Evolutionary conservation across 1,140 invertebrate genomes (phyloP).

Genomic region (Bilobella aurantiaca): DNA sequence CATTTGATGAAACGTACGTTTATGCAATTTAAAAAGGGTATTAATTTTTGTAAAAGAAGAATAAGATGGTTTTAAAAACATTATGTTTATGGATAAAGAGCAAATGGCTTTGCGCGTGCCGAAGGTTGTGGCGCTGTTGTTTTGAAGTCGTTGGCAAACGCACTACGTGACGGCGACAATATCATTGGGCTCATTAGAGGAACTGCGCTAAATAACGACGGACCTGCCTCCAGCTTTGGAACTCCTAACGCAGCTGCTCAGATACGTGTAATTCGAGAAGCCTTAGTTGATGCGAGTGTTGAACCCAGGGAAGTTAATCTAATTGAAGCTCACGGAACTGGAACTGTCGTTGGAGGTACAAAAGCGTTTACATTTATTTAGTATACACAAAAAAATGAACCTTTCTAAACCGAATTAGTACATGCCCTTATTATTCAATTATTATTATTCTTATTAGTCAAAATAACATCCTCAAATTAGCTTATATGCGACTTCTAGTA

Average conservation of each 20-base stretch:
- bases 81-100: no score
- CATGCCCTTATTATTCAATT: background rate
- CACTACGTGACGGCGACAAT: conserved; percentile 10
- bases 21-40: background rate
- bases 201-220: conserved; percentile 14
- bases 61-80: background rate
- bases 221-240: conserved; percentile 11
- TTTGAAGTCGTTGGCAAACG: conserved; percentile 11
- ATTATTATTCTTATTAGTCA: no score
- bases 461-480: no score
- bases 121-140: conserved; percentile 16
- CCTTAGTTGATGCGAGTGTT: conserved; percentile 45
- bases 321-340: conserved; percentile 52
- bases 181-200: conserved; percentile 15
- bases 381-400: background rate
- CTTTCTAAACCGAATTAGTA: background rate
- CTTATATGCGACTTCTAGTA: no score
- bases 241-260: conserved; percentile 36
- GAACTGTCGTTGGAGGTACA: conserved; percentile 42
- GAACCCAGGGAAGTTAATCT: conserved; percentile 44
- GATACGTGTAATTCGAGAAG: conserved; percentile 44
- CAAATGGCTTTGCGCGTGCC: conserved; percentile 17
- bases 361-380: background rate
- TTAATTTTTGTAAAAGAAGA: no score
- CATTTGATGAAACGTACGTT: background rate